Percentiles rank a stretch among this genome's conserved stretches.
Evolutionary conservation across 2,797 vertebrate genomes (phyloP).

Genomic region (Apodemus agrarius): DNA sequence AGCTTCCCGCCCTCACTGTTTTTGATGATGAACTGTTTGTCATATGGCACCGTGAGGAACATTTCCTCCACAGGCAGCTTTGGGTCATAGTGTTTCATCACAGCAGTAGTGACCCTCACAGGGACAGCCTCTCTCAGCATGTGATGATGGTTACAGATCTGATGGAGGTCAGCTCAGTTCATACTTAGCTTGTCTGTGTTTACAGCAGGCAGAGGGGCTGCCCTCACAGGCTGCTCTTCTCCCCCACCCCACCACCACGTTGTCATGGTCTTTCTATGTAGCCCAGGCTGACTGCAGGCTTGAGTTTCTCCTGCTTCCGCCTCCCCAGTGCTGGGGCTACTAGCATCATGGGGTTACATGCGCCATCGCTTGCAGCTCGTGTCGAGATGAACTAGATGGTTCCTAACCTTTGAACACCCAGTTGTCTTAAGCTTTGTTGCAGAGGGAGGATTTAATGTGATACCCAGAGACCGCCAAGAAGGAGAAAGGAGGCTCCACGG

Average conservation of each 20-base stretch:
- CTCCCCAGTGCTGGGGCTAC: neutral
- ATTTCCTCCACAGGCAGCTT: neutral
- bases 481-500: neutral
- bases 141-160: neutral
- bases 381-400: conserved; percentile 7
- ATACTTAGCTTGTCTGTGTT: neutral
- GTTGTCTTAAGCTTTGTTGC: neutral
- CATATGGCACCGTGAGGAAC: neutral
- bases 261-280: neutral
- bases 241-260: fast-evolving
- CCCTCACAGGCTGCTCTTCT: neutral
- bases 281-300: neutral
- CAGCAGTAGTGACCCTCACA: neutral
- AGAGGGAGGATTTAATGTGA: neutral
- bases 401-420: neutral
- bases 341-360: too few species aligned
- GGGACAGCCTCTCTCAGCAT: neutral
- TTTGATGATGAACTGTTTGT: neutral
- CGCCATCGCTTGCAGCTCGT: too few species aligned
- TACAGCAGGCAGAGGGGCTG: neutral
- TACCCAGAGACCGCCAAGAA: neutral
- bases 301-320: neutral
- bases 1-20: neutral
- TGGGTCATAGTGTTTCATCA: neutral
- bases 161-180: conserved; percentile 10